Percentiles rank a stretch among this genome's conserved stretches.
These are phyloP conservation scores for Thunnus maccoyii DNA, from an alignment of 2,113 vertebrate species.

Conservation along the genomic window DNA sequence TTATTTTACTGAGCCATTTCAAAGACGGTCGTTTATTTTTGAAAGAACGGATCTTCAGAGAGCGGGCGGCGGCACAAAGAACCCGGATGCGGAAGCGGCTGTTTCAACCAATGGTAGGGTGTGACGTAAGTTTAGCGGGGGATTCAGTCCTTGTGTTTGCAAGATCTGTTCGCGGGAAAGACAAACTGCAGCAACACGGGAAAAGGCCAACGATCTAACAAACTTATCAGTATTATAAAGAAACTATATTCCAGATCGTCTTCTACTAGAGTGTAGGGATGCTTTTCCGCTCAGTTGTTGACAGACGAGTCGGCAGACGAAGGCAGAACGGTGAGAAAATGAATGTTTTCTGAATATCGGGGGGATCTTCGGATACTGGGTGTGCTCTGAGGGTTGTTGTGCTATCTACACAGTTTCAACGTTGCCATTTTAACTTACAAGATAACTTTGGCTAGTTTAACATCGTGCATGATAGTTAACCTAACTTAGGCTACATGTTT, in stretches of 20 bases:
- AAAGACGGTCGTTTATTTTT: not conserved
- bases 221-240: not conserved
- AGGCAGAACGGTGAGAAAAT: constrained; percentile 80
- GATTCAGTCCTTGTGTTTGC: constrained; percentile 57
- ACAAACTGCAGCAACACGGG: not conserved
- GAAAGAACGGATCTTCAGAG: not conserved
- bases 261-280: constrained; percentile 48
- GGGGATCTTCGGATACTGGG: not conserved
- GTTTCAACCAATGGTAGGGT: constrained; percentile 73
- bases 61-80: not conserved
- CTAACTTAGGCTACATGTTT: not conserved
- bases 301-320: constrained; percentile 74
- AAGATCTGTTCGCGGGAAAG: constrained; percentile 83
- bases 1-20: too few species aligned
- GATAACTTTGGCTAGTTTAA: not conserved
- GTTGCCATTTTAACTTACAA: not conserved
- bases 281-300: constrained; percentile 83
- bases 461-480: not conserved
- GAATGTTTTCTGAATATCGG: not conserved
- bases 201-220: not conserved
- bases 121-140: constrained; percentile 77
- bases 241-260: constrained; percentile 2
- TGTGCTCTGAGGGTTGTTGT: not conserved
- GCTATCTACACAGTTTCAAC: not conserved
- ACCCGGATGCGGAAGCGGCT: not conserved